A percentile compares a stretch with the other conserved stretches of the same genome.
Conservation (phyloP, 2,888 invertebrate species). For the Rhogogaster chlorosoma region DNA sequence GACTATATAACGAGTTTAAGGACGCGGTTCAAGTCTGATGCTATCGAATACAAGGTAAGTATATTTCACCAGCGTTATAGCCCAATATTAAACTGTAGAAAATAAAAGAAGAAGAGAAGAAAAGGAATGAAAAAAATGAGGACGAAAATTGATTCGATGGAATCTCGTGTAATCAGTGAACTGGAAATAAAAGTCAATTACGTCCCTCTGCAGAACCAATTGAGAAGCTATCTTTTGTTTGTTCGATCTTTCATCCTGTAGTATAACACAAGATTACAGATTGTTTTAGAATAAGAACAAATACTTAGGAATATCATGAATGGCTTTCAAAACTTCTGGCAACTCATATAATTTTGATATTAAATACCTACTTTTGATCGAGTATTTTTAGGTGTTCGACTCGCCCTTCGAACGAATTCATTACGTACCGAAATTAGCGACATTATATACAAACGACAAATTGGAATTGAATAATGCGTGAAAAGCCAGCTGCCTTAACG, state of each 20-base stretch:
- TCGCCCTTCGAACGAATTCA: neutral
- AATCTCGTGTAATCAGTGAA: slow-evolving; percentile 22
- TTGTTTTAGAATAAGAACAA: neutral
- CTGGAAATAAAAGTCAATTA: slow-evolving; percentile 28
- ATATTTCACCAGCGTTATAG: neutral
- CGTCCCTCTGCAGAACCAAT: neutral
- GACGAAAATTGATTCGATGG: neutral
- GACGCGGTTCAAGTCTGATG: neutral
- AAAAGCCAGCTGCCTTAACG: neutral
- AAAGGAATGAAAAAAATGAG: neutral
- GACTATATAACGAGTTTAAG: neutral
- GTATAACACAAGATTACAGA: neutral
- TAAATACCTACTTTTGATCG: neutral
- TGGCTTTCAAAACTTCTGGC: no score
- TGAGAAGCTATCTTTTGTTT: neutral
- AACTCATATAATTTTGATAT: neutral
- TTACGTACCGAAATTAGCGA: neutral
- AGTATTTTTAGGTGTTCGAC: neutral
- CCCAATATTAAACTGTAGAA: neutral
- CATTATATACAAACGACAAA: neutral
- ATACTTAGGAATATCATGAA: neutral
- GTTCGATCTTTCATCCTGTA: neutral
- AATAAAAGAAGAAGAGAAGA: neutral
- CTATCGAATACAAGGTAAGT: slow-evolving; percentile 1
- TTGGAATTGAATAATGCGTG: neutral